phyloP scores from a whole-genome alignment of 1,140 invertebrate species.

The Argopecten irradians region DNA sequence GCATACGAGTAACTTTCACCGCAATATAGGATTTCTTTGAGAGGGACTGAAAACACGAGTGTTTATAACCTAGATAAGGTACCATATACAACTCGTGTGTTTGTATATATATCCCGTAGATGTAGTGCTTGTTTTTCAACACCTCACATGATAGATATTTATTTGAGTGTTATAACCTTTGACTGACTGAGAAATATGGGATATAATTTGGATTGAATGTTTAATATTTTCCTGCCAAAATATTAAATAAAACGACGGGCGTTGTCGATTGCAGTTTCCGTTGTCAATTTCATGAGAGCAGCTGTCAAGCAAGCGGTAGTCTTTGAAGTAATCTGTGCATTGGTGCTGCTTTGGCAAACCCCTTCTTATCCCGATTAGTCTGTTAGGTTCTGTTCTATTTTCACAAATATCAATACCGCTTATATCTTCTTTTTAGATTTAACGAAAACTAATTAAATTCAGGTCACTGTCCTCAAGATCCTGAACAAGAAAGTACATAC shows the following conservation, averaged over 20 bases:
- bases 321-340: slow-evolving; percentile 9
- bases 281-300: slow-evolving; percentile 16
- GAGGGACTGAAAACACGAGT: background rate
- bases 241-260: slow-evolving; percentile 15
- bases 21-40: background rate
- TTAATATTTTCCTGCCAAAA: slow-evolving; percentile 23
- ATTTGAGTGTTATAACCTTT: background rate
- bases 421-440: too few species aligned
- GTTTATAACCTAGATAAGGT: background rate
- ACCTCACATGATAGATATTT: background rate
- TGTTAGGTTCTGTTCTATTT: background rate
- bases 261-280: slow-evolving; percentile 7
- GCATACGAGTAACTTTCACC: background rate
- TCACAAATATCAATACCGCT: too few species aligned
- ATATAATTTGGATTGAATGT: background rate
- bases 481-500: too few species aligned
- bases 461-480: too few species aligned
- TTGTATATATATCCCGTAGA: background rate
- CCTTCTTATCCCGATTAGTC: background rate
- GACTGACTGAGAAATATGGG: background rate
- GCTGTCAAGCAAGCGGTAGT: background rate
- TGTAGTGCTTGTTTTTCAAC: background rate
- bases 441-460: too few species aligned
- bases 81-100: background rate
- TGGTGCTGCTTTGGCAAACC: background rate